phyloP scores from a whole-genome alignment of 1,140 invertebrate species.

The Drosophila takahashii region DNA sequence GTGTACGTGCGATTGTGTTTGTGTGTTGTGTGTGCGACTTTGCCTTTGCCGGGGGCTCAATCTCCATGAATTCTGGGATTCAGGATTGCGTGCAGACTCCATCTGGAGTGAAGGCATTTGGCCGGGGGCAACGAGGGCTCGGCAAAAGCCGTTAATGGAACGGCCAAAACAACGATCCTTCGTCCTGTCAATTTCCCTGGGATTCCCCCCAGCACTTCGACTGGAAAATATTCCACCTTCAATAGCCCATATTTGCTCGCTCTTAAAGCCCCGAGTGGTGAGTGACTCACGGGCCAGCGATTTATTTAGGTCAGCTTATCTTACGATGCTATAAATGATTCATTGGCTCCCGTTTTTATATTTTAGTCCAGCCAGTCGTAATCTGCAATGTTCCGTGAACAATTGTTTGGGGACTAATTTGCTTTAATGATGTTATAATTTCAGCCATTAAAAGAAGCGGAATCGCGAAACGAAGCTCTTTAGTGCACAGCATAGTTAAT shows the following conservation, averaged over 20 bases:
- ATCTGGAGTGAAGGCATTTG: slow-evolving; percentile 41
- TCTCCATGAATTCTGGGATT: background rate
- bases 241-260: slow-evolving; percentile 12
- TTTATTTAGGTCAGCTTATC: slow-evolving; percentile 34
- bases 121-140: slow-evolving; percentile 12
- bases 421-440: background rate
- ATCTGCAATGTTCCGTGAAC: slow-evolving; percentile 9
- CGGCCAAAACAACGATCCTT: slow-evolving; percentile 20
- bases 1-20: slow-evolving; percentile 17
- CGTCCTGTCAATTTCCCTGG: slow-evolving; percentile 26
- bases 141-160: slow-evolving; percentile 42
- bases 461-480: background rate
- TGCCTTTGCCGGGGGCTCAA: background rate
- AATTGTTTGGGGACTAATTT: slow-evolving; percentile 11
- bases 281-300: slow-evolving; percentile 25
- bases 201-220: background rate
- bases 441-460: background rate
- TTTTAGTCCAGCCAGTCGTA: slow-evolving; percentile 11
- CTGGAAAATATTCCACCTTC: slow-evolving; percentile 14
- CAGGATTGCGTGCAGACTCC: slow-evolving; percentile 36
- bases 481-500: no score
- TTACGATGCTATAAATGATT: slow-evolving; percentile 39
- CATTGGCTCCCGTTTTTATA: slow-evolving; percentile 12
- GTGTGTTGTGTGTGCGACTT: slow-evolving; percentile 22
- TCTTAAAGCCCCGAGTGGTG: slow-evolving; percentile 14